Evolutionary conservation across 1,140 invertebrate species (phyloP), one percentile per base, ranked within the genome.

Genomic region (Ericerus pela): DNA sequence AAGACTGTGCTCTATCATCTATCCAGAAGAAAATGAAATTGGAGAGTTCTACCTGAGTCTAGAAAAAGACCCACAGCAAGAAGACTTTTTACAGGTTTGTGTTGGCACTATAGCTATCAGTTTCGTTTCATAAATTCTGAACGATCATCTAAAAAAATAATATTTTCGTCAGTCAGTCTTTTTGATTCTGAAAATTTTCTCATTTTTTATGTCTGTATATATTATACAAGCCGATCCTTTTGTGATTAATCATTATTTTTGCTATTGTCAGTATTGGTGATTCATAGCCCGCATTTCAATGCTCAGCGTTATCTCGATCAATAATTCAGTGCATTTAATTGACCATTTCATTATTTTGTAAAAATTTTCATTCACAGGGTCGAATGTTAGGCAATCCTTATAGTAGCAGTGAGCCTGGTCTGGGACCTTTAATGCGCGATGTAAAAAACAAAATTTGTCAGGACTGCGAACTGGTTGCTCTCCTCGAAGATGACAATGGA

Each of bases 321-420:
- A n/a, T n/a, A n/a, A n/a, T n/a, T n/a, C n/a, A n/a, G n/a, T n/a
- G n/a, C n/a, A n/a, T n/a, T n/a, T n/a, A n/a, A n/a, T n/a, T n/a
- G n/a, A n/a, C n/a, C n/a, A n/a, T n/a, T n/a, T n/a, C n/a, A n/a
- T n/a, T n/a, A n/a, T n/a, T n/a, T n/a, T n/a, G n/a, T n/a, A n/a
- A n/a, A n/a, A n/a, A n/a, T n/a, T n/a, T n/a, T n/a, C n/a, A n/a
- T n/a, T 33, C n/a, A 10, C 70, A 89, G 76, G 92, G 91, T 1
- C 81, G 94, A 43, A 98, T 99, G 94, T 73, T 96, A 57, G 93
- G 93, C 29, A 98, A 98, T 75, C 94, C 94, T 0, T 97, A 98
- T 70, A 93, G 88, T 43, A 94, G 88, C 20, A 77, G 83, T 41
- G 94, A 97, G 66, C 80, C 85, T 18, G 93, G 93, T 12, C 76